These are phyloP conservation scores for Argyrosomus regius DNA, from an alignment of 2,797 vertebrate species.

Conservation along the genomic window DNA sequence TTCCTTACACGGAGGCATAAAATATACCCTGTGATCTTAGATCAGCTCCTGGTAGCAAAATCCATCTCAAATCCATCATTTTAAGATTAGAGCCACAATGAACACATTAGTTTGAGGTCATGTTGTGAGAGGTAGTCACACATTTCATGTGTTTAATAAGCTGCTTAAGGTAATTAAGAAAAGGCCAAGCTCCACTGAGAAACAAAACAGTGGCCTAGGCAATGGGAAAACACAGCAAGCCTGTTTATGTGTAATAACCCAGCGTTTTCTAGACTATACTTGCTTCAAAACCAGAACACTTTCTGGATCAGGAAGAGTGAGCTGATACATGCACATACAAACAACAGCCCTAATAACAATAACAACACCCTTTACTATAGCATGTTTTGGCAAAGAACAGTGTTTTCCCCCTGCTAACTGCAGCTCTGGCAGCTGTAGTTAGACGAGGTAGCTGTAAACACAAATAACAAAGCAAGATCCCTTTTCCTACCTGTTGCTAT, in stretches of 20 bases:
- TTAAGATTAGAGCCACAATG: conserved; percentile 22
- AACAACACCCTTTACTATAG: conserved; percentile 48
- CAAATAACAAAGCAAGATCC: conserved; percentile 58
- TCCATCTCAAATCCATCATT: conserved; percentile 25
- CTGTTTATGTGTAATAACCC: conserved; percentile 32
- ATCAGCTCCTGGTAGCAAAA: conserved; percentile 20
- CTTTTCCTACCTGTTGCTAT: conserved; percentile 81
- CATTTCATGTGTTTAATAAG: conserved; percentile 64
- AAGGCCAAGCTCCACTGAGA: conserved; percentile 27
- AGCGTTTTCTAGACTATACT: conserved; percentile 40
- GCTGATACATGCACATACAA: conserved; percentile 22
- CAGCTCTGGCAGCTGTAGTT: conserved; percentile 26
- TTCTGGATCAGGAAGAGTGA: conserved; percentile 45
- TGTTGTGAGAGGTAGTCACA: conserved; percentile 53
- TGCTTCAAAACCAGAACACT: conserved; percentile 43
- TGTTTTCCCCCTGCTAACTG: conserved; percentile 28
- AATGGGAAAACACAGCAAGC: conserved; percentile 42
- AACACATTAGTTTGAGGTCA: conserved; percentile 40
- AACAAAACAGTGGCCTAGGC: conserved; percentile 31
- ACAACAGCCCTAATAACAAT: conserved; percentile 52
- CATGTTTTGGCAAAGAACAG: conserved; percentile 36
- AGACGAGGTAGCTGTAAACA: conserved; percentile 59
- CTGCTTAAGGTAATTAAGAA: conserved; percentile 38
- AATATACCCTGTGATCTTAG: conserved; percentile 21
- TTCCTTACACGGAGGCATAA: conserved; percentile 7